Conservation (phyloP, 2,888 invertebrate species). For the Fragum whitleyi region DNA sequence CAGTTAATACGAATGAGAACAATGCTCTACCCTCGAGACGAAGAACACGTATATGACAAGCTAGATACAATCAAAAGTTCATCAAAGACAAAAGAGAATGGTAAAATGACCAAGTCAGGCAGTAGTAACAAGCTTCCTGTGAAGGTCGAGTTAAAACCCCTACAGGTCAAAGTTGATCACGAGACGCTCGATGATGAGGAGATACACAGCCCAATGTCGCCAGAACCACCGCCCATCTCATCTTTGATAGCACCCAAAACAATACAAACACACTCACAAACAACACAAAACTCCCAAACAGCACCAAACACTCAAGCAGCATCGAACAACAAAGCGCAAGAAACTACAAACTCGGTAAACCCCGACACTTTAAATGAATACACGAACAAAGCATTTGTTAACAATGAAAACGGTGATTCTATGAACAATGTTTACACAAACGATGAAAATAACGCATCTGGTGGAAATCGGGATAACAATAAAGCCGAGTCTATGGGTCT, state of each 20-base stretch:
- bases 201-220: conserved; percentile 26
- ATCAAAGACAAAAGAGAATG: not conserved
- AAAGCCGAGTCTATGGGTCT: not conserved
- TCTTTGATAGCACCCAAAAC: not conserved
- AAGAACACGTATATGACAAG: conserved; percentile 20
- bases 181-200: conserved; percentile 14
- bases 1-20: conserved; percentile 2
- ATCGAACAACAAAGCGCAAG: not conserved
- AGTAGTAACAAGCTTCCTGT: not conserved
- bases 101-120: not conserved
- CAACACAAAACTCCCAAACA: too few species aligned
- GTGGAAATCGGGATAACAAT: not conserved
- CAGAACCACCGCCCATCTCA: not conserved
- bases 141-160: conserved; percentile 17
- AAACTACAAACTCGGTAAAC: not conserved
- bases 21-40: conserved; percentile 13
- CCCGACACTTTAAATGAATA: not conserved
- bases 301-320: not conserved
- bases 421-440: not conserved
- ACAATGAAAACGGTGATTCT: not conserved
- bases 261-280: too few species aligned
- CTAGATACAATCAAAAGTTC: not conserved
- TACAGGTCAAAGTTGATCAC: not conserved
- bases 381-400: not conserved
- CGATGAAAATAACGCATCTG: not conserved